A percentile compares a stretch with the other conserved stretches of the same genome.
phyloP scores from a whole-genome alignment of 1,140 invertebrate genomes.

The Macrosteles quadrilineatus region DNA sequence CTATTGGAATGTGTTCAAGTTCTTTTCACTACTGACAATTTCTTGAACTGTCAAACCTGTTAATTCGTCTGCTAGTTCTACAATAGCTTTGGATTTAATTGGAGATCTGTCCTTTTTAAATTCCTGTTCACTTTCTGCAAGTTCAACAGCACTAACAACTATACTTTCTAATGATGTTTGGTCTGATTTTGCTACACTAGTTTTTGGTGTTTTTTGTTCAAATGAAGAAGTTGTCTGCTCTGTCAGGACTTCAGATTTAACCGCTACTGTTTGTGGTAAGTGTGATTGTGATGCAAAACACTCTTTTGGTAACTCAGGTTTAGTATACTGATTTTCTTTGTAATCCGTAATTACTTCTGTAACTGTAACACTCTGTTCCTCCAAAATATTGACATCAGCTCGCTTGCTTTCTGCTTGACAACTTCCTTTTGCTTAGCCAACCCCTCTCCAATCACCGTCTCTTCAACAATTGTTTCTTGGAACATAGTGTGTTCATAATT shows the following conservation, averaged over 20 bases:
- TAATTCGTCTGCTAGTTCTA: slow-evolving; percentile 55
- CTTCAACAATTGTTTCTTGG: slow-evolving; percentile 57
- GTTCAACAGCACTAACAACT: slow-evolving; percentile 54
- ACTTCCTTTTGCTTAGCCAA: slow-evolving; percentile 46
- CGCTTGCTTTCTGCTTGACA: slow-evolving; percentile 49
- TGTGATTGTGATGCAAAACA: slow-evolving; percentile 53
- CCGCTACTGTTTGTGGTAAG: slow-evolving; percentile 53
- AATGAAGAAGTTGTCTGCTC: slow-evolving; percentile 54
- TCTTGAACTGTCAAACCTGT: slow-evolving; percentile 54
- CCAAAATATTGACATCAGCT: slow-evolving; percentile 53
- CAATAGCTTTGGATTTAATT: slow-evolving; percentile 53
- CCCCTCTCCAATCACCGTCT: slow-evolving; percentile 56
- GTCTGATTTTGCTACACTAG: slow-evolving; percentile 52
- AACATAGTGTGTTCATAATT: slow-evolving; percentile 52
- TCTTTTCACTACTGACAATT: slow-evolving; percentile 58
- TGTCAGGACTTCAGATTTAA: slow-evolving; percentile 54
- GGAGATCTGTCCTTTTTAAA: slow-evolving; percentile 52
- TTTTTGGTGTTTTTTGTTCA: slow-evolving; percentile 46
- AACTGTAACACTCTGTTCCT: slow-evolving; percentile 56
- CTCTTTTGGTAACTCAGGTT: slow-evolving; percentile 43
- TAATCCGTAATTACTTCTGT: slow-evolving; percentile 55
- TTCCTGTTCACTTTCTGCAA: slow-evolving; percentile 58
- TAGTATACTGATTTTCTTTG: slow-evolving; percentile 50
- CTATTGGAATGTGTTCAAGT: slow-evolving; percentile 49
- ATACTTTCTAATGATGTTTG: slow-evolving; percentile 56